These are phyloP conservation scores for Chrysemys picta DNA, from an alignment of 2,113 vertebrate species.

Conservation along the genomic window DNA sequence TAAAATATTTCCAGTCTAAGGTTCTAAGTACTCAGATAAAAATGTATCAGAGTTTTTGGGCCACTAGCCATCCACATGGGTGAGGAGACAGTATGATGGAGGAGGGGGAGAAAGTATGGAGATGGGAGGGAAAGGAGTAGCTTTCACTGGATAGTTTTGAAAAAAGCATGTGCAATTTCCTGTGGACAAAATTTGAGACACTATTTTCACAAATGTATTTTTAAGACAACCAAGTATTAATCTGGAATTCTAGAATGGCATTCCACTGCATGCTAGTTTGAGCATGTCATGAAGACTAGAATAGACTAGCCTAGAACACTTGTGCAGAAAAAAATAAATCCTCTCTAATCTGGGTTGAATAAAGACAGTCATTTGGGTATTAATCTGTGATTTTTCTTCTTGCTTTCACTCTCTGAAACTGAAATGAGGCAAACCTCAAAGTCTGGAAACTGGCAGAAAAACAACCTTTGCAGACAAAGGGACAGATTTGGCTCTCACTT, in stretches of 20 bases:
- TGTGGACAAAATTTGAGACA: conserved; percentile 44
- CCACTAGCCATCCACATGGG: background rate
- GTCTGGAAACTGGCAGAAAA: conserved; percentile 37
- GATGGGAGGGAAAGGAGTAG: conserved; percentile 5
- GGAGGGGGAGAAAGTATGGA: conserved; percentile 19
- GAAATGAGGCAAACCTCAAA: conserved; percentile 42
- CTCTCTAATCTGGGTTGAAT: background rate
- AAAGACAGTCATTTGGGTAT: background rate
- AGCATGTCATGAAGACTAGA: conserved; percentile 56
- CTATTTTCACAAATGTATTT: conserved; percentile 18
- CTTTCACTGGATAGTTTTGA: conserved; percentile 36
- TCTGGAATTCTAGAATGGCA: conserved; percentile 39
- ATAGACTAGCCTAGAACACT: background rate
- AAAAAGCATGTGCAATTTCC: conserved; percentile 47
- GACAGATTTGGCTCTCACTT: background rate
- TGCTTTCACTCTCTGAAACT: conserved; percentile 51
- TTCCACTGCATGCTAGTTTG: conserved; percentile 18
- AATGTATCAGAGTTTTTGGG: background rate
- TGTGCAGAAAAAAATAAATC: background rate
- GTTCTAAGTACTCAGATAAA: background rate
- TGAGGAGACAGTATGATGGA: background rate
- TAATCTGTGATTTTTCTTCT: conserved; percentile 44
- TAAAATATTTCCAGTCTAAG: conserved; percentile 19
- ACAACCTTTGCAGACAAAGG: conserved; percentile 8
- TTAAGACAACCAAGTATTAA: conserved; percentile 12